Percentiles rank a stretch among this genome's conserved stretches.
These are phyloP conservation scores for Fulica atra DNA, from an alignment of 2,113 vertebrate species.

Conservation along the genomic window DNA sequence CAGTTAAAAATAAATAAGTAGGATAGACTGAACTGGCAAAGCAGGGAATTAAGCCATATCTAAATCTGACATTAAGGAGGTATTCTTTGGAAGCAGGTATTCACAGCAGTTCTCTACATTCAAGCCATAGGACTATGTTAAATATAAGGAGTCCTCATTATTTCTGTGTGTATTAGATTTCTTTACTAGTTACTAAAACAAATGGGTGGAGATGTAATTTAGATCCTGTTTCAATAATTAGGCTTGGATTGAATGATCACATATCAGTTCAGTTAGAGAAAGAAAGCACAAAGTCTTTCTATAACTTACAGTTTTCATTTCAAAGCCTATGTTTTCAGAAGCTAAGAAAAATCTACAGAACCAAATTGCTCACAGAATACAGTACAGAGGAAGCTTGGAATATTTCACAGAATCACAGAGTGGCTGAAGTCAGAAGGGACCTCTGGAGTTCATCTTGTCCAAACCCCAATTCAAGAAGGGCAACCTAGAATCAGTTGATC, in stretches of 20 bases:
- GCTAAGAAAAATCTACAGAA: neutral
- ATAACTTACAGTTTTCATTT: neutral
- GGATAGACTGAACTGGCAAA: neutral
- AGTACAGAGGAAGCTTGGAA: neutral
- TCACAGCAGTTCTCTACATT: neutral
- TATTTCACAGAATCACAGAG: neutral
- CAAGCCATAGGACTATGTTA: neutral
- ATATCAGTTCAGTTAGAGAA: neutral
- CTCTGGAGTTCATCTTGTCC: neutral
- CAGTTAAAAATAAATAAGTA: constrained; percentile 13
- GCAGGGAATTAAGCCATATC: neutral
- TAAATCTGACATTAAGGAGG: neutral
- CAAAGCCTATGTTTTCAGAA: neutral
- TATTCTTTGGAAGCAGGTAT: neutral
- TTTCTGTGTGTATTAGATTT: neutral
- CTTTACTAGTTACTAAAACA: neutral
- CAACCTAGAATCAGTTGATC: neutral
- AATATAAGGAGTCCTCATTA: neutral
- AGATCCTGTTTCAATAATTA: neutral
- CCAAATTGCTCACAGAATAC: neutral
- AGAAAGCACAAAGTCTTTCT: neutral
- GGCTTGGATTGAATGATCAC: neutral
- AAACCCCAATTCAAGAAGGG: neutral
- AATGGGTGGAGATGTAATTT: neutral
- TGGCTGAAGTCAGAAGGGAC: neutral